Percentiles rank a stretch among this genome's conserved stretches.
phyloP scores from a whole-genome alignment of 2,113 vertebrate species.

The Scolopax mira region DNA sequence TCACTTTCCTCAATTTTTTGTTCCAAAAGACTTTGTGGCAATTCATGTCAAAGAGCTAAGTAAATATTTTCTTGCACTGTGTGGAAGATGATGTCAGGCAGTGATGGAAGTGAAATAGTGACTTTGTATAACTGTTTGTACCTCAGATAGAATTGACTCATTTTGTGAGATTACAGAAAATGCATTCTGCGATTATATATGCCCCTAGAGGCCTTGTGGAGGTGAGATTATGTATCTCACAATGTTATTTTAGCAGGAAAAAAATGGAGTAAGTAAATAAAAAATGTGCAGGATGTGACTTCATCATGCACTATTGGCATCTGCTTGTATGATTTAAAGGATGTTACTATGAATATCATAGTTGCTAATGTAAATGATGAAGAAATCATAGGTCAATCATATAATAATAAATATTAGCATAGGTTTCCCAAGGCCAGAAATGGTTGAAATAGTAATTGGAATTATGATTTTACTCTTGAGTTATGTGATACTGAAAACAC shows the following conservation, averaged over 20 bases:
- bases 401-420: conserved; percentile 66
- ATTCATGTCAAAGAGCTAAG: not conserved
- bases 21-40: not conserved
- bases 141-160: not conserved
- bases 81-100: conserved; percentile 38
- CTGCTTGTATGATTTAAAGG: conserved; percentile 44
- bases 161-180: conserved; percentile 40
- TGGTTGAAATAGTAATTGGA: conserved; percentile 32
- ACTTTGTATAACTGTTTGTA: conserved; percentile 1
- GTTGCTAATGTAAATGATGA: conserved; percentile 55
- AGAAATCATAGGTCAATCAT: conserved; percentile 57
- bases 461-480: conserved; percentile 42
- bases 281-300: conserved; percentile 29
- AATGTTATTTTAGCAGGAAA: conserved; percentile 13
- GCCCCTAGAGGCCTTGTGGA: not conserved
- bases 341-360: conserved; percentile 53
- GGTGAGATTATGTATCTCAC: conserved; percentile 38
- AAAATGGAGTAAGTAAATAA: conserved; percentile 33
- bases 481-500: conserved; percentile 52
- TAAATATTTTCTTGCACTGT: conserved; percentile 17
- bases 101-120: not conserved
- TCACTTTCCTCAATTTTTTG: rapidly evolving
- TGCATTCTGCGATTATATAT: not conserved
- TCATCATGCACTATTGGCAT: conserved; percentile 46
- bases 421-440: conserved; percentile 57